phyloP scores from a whole-genome alignment of 2,113 vertebrate genomes.

The Riparia riparia region DNA sequence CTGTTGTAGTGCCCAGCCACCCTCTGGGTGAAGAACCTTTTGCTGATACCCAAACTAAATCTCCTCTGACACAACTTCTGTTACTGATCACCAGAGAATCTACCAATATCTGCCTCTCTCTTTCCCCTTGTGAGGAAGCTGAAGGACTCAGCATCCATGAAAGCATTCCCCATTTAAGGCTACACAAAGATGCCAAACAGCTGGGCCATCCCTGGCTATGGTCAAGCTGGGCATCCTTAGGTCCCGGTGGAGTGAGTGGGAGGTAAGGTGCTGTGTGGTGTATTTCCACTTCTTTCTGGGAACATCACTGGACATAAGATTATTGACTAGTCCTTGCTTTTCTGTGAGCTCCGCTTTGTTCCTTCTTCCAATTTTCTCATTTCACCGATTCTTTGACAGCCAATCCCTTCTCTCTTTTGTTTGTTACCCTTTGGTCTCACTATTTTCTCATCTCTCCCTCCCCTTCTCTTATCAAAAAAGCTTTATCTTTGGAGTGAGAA shows the following conservation, averaged over 20 bases:
- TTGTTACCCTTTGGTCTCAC: neutral
- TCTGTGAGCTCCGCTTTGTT: neutral
- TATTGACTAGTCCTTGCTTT: neutral
- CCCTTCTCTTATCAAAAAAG: neutral
- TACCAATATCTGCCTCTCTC: neutral
- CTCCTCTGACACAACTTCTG: neutral
- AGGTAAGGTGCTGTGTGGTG: neutral
- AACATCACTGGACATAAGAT: neutral
- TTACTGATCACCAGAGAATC: neutral
- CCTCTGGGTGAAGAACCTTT: neutral
- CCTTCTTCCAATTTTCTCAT: neutral
- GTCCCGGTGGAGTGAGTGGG: neutral
- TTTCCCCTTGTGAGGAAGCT: neutral
- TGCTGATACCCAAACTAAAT: neutral
- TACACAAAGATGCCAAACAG: neutral
- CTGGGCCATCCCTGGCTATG: neutral
- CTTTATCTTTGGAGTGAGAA: neutral
- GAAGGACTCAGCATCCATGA: neutral
- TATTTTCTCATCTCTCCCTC: neutral
- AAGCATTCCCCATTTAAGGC: neutral
- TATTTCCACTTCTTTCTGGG: neutral
- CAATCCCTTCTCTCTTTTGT: neutral
- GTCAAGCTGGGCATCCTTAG: neutral
- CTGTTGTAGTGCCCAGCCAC: rapidly evolving
- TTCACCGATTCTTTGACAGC: neutral